Evolutionary conservation across 1,140 invertebrate species (phyloP).

Genomic region (Trichoplusia ni): DNA sequence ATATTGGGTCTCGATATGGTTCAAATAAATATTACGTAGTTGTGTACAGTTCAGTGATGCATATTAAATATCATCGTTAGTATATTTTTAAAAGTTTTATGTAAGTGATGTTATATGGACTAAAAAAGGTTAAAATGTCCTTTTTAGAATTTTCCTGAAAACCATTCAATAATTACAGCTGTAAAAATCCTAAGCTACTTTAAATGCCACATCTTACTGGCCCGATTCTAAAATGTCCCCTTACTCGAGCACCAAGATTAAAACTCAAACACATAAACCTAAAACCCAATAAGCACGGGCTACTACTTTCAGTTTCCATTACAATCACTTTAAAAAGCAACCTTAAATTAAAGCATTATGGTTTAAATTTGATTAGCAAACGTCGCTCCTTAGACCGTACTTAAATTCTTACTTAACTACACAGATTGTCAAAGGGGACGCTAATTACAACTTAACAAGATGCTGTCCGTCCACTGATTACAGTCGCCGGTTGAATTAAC

Average conservation of each 20-base stretch:
- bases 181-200: neutral
- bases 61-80: no score
- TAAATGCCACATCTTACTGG: neutral
- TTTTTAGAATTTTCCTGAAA: no score
- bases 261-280: constrained; percentile 5
- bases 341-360: neutral
- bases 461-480: constrained; percentile 26
- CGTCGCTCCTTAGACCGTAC: neutral
- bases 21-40: no score
- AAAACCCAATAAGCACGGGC: neutral
- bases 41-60: no score
- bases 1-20: no score
- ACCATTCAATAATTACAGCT: no score
- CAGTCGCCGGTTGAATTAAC: constrained; percentile 18
- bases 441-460: constrained; percentile 30
- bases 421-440: constrained; percentile 31
- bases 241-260: neutral
- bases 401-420: constrained; percentile 31
- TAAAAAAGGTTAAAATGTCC: no score
- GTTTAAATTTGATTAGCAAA: neutral
- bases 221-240: neutral
- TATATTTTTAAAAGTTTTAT: no score
- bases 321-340: no score
- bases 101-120: no score
- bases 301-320: no score